Conservation (phyloP, 2,888 invertebrate species). For the Apocheima hispidaria region DNA sequence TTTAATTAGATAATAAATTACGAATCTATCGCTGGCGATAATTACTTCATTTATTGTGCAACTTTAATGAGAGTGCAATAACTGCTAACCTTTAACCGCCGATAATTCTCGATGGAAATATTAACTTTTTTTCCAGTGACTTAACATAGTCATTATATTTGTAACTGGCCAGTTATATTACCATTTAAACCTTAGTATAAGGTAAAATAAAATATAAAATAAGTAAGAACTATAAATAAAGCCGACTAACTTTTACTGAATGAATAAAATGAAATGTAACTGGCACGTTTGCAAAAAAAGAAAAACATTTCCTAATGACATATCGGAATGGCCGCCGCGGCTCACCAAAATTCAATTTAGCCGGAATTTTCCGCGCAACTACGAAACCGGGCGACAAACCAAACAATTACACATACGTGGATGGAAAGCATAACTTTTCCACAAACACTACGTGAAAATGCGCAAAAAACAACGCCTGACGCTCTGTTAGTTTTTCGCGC, state of each 20-base stretch:
- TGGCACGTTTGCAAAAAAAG: slow-evolving; percentile 44
- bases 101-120: slow-evolving; percentile 35
- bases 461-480: slow-evolving; percentile 67
- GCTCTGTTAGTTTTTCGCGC: slow-evolving; percentile 81
- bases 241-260: slow-evolving; percentile 9
- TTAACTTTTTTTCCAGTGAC: slow-evolving; percentile 23
- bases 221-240: no score
- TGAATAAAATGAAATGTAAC: slow-evolving; percentile 43
- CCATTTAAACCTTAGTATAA: neutral
- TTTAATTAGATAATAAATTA: slow-evolving; percentile 17
- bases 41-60: slow-evolving; percentile 21
- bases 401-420: slow-evolving; percentile 84
- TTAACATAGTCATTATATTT: slow-evolving; percentile 17
- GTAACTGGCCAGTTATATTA: slow-evolving; percentile 15
- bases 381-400: slow-evolving; percentile 75
- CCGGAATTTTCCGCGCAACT: slow-evolving; percentile 64
- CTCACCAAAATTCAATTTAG: slow-evolving; percentile 81
- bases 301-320: slow-evolving; percentile 58
- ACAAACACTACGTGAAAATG: slow-evolving; percentile 71
- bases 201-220: no score
- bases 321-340: slow-evolving; percentile 64
- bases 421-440: slow-evolving; percentile 81
- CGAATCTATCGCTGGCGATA: slow-evolving; percentile 2
- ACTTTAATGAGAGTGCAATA: slow-evolving; percentile 49
- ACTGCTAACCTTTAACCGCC: slow-evolving; percentile 54